Conservation (phyloP, 2,888 invertebrate genomes). For the Eumerus sabulonum region DNA sequence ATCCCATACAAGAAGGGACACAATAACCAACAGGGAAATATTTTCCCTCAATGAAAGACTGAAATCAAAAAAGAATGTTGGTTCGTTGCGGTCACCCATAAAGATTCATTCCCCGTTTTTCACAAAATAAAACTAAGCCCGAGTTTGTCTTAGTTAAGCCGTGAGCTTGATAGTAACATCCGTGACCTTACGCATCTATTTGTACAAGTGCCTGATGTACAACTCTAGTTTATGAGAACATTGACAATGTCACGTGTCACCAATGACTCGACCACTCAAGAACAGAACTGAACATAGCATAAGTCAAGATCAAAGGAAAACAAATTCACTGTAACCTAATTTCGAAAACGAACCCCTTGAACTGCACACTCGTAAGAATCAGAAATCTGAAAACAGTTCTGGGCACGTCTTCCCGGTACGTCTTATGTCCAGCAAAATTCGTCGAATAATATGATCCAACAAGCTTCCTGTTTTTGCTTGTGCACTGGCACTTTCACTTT, state of each 20-base stretch:
- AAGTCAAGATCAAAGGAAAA: slow-evolving; percentile 72
- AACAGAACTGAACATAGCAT: slow-evolving; percentile 56
- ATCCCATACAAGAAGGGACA: not conserved
- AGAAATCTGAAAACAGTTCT: slow-evolving; percentile 17
- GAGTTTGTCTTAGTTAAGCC: too few relatives aligned
- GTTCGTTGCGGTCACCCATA: too few relatives aligned
- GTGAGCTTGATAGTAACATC: slow-evolving; percentile 16
- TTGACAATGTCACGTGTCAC: slow-evolving; percentile 57
- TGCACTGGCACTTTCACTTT: slow-evolving; percentile 65
- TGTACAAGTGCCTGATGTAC: slow-evolving; percentile 36
- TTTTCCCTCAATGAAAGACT: too few relatives aligned
- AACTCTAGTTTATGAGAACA: slow-evolving; percentile 34
- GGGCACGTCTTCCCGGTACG: slow-evolving; percentile 36
- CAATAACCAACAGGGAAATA: too few relatives aligned
- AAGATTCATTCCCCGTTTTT: too few relatives aligned
- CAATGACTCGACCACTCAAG: slow-evolving; percentile 45
- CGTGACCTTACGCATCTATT: slow-evolving; percentile 44
- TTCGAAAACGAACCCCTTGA: slow-evolving; percentile 57
- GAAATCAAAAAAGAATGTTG: too few relatives aligned
- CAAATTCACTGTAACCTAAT: slow-evolving; percentile 66
- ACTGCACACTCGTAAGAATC: slow-evolving; percentile 14
- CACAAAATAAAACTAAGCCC: too few relatives aligned
- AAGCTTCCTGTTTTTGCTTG: slow-evolving; percentile 56
- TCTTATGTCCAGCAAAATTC: not conserved
- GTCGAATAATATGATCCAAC: slow-evolving; percentile 15